phyloP scores from a whole-genome alignment of 2,888 invertebrate genomes.

The Lissocephala sabroskyi region DNA sequence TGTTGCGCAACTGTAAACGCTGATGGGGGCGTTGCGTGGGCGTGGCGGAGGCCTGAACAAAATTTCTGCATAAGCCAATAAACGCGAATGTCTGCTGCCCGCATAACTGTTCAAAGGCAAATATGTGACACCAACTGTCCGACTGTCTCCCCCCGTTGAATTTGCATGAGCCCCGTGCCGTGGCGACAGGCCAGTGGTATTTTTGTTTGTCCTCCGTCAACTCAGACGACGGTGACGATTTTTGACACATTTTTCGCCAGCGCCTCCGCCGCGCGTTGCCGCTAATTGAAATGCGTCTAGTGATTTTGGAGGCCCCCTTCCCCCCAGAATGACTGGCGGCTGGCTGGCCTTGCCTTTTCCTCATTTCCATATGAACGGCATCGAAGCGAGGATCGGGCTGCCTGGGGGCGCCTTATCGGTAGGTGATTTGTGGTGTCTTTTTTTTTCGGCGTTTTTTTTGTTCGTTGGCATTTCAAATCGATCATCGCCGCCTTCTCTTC shows the following conservation, averaged over 20 bases:
- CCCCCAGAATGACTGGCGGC: neutral
- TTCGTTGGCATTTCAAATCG: too few relatives aligned
- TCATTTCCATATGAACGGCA: too few relatives aligned
- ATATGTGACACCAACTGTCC: neutral
- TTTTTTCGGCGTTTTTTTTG: too few relatives aligned
- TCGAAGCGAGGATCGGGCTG: too few relatives aligned
- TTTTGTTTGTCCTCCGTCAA: neutral
- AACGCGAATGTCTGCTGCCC: conserved; percentile 31
- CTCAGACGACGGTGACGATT: conserved; percentile 15
- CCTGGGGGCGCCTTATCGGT: too few relatives aligned
- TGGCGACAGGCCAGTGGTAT: too few relatives aligned
- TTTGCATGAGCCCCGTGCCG: neutral
- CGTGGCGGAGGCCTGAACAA: conserved; percentile 19
- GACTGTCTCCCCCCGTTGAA: neutral
- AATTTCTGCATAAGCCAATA: conserved; percentile 44
- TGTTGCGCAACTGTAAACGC: conserved; percentile 24
- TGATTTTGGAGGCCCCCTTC: neutral
- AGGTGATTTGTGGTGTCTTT: too few relatives aligned
- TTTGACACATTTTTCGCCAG: conserved; percentile 7
- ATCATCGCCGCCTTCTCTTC: too few relatives aligned
- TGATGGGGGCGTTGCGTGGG: conserved; percentile 16
- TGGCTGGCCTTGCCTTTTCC: neutral
- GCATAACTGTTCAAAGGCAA: conserved; percentile 6
- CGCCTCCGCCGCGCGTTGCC: neutral
- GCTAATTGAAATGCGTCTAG: conserved; percentile 5